These are phyloP conservation scores for pig (Sus scrofa) DNA, from an alignment of 2,113 vertebrate genomes.

Conservation along the genomic window T2T-Sscrofa CM000813.6:74580501-74581000, in stretches of 20 bases:
- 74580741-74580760: constrained; percentile 60
- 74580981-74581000: neutral
- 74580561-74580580: constrained; percentile 64
- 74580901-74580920: neutral
- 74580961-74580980: neutral
- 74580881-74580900: neutral
- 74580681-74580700: constrained; percentile 64
- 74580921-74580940: neutral
- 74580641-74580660: constrained; percentile 62
- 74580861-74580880: neutral
- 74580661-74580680: constrained; percentile 33
- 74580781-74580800: neutral
- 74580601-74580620: constrained; percentile 65
- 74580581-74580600: constrained; percentile 33
- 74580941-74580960: neutral
- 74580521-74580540: accelerated
- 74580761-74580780: constrained; percentile 52
- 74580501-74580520: too few relatives aligned
- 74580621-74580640: constrained; percentile 65
- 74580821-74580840: neutral
- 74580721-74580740: constrained; percentile 79
- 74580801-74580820: neutral
- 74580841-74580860: neutral
- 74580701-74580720: constrained; percentile 71
- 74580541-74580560: neutral